phyloP scores from a whole-genome alignment of 2,888 invertebrate genomes.

The Xylocampa areola region DNA sequence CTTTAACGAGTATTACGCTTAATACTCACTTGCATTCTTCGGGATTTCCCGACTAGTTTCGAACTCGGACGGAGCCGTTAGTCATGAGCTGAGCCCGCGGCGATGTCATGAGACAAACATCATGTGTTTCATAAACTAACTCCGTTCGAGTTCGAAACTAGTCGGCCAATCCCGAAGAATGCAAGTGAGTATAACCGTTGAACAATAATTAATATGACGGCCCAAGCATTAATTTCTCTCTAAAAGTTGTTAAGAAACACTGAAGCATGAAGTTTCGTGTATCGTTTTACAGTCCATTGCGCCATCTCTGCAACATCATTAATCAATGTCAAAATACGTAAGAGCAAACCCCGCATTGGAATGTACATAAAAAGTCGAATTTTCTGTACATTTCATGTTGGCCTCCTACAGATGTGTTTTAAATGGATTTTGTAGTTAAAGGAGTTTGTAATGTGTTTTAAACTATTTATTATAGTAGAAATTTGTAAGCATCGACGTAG shows the following conservation, averaged over 20 bases:
- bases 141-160: no score
- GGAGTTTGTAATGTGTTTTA: constrained; percentile 16
- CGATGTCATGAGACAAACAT: no score
- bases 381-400: constrained; percentile 33
- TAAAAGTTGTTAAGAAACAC: constrained; percentile 34
- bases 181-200: no score
- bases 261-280: constrained; percentile 43
- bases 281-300: constrained; percentile 53
- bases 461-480: not conserved
- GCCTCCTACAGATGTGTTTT: constrained; percentile 21
- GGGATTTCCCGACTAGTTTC: no score
- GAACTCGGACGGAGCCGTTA: no score
- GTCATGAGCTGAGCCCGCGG: no score
- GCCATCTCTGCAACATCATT: constrained; percentile 44
- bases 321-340: constrained; percentile 52
- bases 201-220: constrained; percentile 18
- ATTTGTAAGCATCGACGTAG: no score
- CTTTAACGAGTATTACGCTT: no score
- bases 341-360: constrained; percentile 48
- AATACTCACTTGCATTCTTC: no score
- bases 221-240: constrained; percentile 14
- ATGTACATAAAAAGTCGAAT: constrained; percentile 48
- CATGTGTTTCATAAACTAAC: no score
- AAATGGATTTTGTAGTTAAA: constrained; percentile 25
- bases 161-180: no score